phyloP scores from a whole-genome alignment of 2,888 invertebrate species.

The Corbicula japonica region DNA sequence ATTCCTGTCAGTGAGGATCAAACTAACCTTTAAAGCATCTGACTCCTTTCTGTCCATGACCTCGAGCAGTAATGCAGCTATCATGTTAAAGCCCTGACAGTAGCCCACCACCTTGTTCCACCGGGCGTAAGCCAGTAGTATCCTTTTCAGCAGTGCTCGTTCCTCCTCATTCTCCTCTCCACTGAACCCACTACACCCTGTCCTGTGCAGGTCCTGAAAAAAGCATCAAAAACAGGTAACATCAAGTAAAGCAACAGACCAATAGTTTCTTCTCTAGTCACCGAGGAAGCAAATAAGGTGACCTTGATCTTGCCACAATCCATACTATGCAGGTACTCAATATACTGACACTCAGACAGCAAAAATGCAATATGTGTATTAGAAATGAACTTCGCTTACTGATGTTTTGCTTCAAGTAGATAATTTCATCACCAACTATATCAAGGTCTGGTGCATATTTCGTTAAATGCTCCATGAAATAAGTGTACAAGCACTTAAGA shows the following conservation, averaged over 20 bases:
- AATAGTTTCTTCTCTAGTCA: not conserved
- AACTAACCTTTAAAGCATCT: conserved; percentile 94
- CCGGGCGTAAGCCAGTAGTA: conserved; percentile 97
- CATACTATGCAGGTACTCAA: too few species aligned
- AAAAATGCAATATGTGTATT: too few species aligned
- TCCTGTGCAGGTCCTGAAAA: conserved; percentile 96
- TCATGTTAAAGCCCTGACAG: conserved; percentile 99
- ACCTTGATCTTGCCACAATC: too few species aligned
- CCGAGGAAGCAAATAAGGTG: too few species aligned
- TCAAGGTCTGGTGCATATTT: too few species aligned
- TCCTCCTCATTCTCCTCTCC: conserved; percentile 96
- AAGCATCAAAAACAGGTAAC: conserved; percentile 3
- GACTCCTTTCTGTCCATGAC: conserved; percentile 97
- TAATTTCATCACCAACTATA: too few species aligned
- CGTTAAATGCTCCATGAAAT: too few species aligned
- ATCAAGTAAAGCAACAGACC: not conserved
- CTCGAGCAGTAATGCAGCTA: conserved; percentile 98
- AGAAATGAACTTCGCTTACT: too few species aligned
- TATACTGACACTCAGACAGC: too few species aligned
- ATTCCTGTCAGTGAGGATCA: not conserved
- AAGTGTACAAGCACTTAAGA: too few species aligned
- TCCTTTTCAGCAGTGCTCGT: conserved; percentile 96
- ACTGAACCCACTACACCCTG: conserved; percentile 98
- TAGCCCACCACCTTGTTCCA: conserved; percentile 99
- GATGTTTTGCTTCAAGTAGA: too few species aligned